These are phyloP conservation scores for Chionoecetes opilio DNA, from an alignment of 1,140 invertebrate species.

Conservation along the genomic window DNA sequence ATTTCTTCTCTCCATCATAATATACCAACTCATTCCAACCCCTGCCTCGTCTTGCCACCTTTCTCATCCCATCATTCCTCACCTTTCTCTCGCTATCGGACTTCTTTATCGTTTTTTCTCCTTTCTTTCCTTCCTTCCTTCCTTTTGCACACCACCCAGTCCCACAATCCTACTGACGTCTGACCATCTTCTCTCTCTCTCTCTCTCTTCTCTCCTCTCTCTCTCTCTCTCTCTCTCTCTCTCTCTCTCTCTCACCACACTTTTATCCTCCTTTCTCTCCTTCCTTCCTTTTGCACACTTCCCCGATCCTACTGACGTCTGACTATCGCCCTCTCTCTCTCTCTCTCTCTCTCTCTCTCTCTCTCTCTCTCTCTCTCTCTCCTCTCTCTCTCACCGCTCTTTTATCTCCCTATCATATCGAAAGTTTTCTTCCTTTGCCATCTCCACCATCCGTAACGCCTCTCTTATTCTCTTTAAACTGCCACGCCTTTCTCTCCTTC, in stretches of 20 bases:
- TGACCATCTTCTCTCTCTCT: background rate
- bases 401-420: background rate
- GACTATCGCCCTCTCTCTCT: background rate
- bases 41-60: background rate
- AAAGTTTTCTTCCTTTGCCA: background rate
- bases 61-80: background rate
- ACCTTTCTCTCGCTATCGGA: background rate
- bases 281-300: background rate
- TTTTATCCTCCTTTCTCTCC: background rate
- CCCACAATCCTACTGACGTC: background rate
- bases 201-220: background rate
- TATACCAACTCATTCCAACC: too few species aligned
- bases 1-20: too few species aligned
- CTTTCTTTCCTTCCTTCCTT: background rate
- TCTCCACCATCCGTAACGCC: too few species aligned
- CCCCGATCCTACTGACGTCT: background rate
- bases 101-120: too few species aligned
- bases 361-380: background rate
- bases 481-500: background rate
- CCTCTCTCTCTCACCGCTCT: background rate
- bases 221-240: background rate
- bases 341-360: background rate
- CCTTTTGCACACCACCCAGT: background rate
- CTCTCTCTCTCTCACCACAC: background rate
- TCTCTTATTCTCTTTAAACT: too few species aligned